Evolutionary conservation across 2,113 vertebrate genomes (phyloP).

Genomic region (Engystomops pustulosus): DNA sequence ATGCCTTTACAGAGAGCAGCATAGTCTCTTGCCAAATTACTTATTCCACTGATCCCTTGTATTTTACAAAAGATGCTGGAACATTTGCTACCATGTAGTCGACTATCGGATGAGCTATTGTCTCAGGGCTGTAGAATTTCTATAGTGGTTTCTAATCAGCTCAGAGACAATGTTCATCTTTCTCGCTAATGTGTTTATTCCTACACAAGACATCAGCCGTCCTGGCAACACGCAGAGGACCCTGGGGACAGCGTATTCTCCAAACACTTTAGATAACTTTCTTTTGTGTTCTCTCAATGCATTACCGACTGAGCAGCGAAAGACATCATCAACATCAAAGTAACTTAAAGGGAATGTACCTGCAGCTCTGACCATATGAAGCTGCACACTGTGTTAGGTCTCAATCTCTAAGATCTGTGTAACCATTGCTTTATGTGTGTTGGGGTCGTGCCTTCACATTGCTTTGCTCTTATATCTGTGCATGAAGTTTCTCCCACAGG

Average conservation of each 20-base stretch:
- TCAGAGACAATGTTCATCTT: too few species aligned
- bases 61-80: too few species aligned
- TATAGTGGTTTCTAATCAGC: background rate
- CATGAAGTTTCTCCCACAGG: too few species aligned
- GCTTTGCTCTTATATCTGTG: too few species aligned
- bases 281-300: background rate
- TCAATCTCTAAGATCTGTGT: too few species aligned
- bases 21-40: too few species aligned
- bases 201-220: background rate
- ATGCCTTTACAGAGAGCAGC: too few species aligned
- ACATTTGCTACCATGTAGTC: background rate
- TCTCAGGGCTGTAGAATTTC: background rate
- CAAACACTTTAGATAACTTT: background rate
- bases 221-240: conserved; percentile 1
- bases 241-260: conserved; percentile 1
- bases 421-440: too few species aligned
- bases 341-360: background rate
- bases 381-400: too few species aligned
- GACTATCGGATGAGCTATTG: background rate
- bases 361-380: too few species aligned
- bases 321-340: background rate
- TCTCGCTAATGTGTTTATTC: conserved; percentile 8
- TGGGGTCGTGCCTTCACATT: too few species aligned
- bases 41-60: too few species aligned
- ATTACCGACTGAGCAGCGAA: background rate